phyloP scores from a whole-genome alignment of 2,888 invertebrate genomes.

The Cryptocephalus primarius region DNA sequence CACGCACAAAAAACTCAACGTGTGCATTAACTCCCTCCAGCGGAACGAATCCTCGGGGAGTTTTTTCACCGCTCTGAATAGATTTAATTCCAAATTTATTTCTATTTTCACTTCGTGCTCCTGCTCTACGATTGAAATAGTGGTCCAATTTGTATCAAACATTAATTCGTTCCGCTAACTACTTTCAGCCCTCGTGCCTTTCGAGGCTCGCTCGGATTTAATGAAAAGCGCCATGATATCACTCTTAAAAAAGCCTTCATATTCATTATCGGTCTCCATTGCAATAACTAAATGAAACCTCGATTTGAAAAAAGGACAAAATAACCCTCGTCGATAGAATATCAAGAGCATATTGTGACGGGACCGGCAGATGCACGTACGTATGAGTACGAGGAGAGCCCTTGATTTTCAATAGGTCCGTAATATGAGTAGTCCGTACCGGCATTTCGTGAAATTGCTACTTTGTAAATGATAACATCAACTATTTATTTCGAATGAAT shows the following conservation, averaged over 20 bases:
- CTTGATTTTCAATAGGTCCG: constrained; percentile 6
- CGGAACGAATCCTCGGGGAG: too few relatives aligned
- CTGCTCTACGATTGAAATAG: too few relatives aligned
- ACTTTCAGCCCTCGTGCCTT: too few relatives aligned
- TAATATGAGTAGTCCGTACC: constrained; percentile 21
- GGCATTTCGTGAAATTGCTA: constrained; percentile 31
- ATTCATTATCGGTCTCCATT: neutral
- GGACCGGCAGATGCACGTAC: neutral
- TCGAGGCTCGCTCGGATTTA: too few relatives aligned
- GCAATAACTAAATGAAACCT: neutral
- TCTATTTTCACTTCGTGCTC: too few relatives aligned
- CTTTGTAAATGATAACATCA: constrained; percentile 32
- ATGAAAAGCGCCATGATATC: too few relatives aligned
- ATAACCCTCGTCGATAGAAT: neutral
- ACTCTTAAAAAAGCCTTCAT: neutral
- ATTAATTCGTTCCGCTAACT: too few relatives aligned
- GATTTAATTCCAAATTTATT: too few relatives aligned
- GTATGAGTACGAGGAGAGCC: neutral
- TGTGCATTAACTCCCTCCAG: too few relatives aligned
- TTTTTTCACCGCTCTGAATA: too few relatives aligned
- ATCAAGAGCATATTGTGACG: neutral
- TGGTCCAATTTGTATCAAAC: too few relatives aligned
- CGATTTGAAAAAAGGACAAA: neutral
- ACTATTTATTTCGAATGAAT: constrained; percentile 32
- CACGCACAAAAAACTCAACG: too few relatives aligned